Evolutionary conservation across 2,888 invertebrate species (phyloP).

Genomic region (Cerceris ruficornis): DNA sequence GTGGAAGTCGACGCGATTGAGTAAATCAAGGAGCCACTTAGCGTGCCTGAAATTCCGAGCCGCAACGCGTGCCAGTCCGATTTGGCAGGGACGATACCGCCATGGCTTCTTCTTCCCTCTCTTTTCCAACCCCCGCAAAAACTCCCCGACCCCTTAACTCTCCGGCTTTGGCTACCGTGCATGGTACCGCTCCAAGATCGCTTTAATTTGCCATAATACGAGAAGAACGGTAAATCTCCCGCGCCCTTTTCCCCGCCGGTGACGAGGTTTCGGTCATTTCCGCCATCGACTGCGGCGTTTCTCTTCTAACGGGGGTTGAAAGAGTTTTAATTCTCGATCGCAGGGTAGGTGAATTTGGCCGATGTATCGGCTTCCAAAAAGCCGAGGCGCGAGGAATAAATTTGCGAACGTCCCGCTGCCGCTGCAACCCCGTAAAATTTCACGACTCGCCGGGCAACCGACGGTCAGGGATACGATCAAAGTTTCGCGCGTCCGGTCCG

Average conservation of each 20-base stretch:
- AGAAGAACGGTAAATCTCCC: too few relatives aligned
- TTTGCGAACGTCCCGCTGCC: neutral
- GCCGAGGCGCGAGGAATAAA: too few relatives aligned
- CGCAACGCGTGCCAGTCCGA: constrained; percentile 6
- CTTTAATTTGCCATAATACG: too few relatives aligned
- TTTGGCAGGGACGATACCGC: constrained; percentile 8
- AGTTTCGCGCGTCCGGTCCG: constrained; percentile 18
- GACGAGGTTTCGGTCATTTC: too few relatives aligned
- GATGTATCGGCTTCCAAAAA: too few relatives aligned
- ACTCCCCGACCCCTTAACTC: neutral
- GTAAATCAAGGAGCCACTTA: constrained; percentile 69
- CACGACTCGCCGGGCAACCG: neutral
- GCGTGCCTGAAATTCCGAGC: constrained; percentile 61
- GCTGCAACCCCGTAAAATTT: constrained; percentile 18
- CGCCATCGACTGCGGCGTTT: too few relatives aligned
- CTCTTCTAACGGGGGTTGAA: too few relatives aligned
- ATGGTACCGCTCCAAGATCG: neutral
- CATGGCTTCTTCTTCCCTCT: neutral
- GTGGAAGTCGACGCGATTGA: constrained; percentile 59
- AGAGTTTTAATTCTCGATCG: too few relatives aligned
- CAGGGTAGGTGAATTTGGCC: too few relatives aligned
- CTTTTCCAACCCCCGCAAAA: neutral
- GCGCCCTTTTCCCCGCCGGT: too few relatives aligned
- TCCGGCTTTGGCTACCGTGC: neutral
- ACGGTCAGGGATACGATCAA: constrained; percentile 33